Evolutionary conservation across 2,113 vertebrate genomes (phyloP).

Genomic region (Dromiciops gliroides): DNA sequence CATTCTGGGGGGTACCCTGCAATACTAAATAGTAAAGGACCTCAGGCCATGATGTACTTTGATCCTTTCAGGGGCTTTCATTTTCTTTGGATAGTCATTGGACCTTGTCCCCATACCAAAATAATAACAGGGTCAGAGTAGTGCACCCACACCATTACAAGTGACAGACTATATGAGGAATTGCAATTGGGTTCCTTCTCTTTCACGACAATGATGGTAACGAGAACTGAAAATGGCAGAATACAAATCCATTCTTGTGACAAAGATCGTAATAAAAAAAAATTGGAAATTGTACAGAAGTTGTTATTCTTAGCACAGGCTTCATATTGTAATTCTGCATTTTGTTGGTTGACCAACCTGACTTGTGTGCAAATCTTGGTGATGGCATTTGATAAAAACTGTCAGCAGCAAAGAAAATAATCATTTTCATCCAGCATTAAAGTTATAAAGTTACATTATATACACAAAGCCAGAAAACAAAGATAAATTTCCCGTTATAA

Average conservation of each 20-base stretch:
- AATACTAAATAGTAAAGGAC: constrained; percentile 5
- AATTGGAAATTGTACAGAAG: constrained; percentile 55
- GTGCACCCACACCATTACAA: background rate
- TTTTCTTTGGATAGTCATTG: constrained; percentile 24
- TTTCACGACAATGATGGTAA: constrained; percentile 65
- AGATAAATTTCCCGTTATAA: constrained; percentile 51
- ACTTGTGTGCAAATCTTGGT: constrained; percentile 25
- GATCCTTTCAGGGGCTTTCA: constrained; percentile 35
- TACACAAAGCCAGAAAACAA: constrained; percentile 42
- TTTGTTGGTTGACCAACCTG: background rate
- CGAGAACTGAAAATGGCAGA: constrained; percentile 65
- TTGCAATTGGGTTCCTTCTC: constrained; percentile 59
- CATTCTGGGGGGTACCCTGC: constrained; percentile 53
- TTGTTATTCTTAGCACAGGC: constrained; percentile 31
- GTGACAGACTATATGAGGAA: constrained; percentile 16
- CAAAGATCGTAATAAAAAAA: constrained; percentile 59
- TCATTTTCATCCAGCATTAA: constrained; percentile 44
- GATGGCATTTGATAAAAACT: constrained; percentile 34
- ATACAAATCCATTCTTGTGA: constrained; percentile 50
- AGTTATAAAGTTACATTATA: constrained; percentile 49
- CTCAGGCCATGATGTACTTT: constrained; percentile 10
- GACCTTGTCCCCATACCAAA: constrained; percentile 2
- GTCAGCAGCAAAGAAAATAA: constrained; percentile 33
- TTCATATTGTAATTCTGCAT: constrained; percentile 38
- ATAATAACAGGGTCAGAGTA: constrained; percentile 52